phyloP scores from a whole-genome alignment of 2,797 vertebrate genomes.

The Miichthys miiuy region DNA sequence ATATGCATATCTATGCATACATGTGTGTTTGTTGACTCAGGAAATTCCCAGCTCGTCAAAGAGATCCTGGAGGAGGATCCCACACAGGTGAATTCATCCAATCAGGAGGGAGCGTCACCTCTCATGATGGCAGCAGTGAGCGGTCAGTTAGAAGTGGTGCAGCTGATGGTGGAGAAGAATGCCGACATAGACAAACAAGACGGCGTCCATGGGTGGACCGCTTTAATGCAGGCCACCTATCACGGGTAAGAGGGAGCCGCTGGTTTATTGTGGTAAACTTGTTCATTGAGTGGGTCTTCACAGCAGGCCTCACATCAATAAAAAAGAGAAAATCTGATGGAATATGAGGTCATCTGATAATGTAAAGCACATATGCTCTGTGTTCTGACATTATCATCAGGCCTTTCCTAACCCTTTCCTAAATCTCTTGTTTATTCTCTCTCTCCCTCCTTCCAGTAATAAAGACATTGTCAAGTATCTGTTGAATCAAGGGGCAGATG shows the following conservation, averaged over 20 bases:
- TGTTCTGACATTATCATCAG: background rate
- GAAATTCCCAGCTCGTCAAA: conserved; percentile 94
- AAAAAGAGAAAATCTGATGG: background rate
- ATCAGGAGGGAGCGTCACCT: conserved; percentile 93
- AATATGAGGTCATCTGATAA: background rate
- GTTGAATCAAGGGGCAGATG: conserved; percentile 93
- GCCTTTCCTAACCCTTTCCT: background rate
- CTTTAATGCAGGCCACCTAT: conserved; percentile 98
- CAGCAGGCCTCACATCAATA: background rate
- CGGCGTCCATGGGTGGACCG: conserved; percentile 95
- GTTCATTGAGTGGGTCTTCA: background rate
- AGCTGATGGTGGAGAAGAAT: conserved; percentile 94
- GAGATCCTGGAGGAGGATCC: conserved; percentile 95
- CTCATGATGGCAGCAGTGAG: conserved; percentile 97
- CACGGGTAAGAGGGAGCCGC: conserved; percentile 87
- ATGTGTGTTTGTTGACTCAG: conserved; percentile 70
- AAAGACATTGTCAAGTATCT: conserved; percentile 97
- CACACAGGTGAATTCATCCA: conserved; percentile 92
- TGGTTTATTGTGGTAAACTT: background rate
- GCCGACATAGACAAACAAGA: conserved; percentile 95
- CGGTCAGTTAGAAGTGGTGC: conserved; percentile 93
- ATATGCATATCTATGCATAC: background rate
- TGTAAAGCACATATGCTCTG: background rate
- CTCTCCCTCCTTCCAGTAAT: conserved; percentile 83
- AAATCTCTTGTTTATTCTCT: background rate